Conservation (phyloP, 2,113 vertebrate species). For the Protobothrops flavoviridis region DNA sequence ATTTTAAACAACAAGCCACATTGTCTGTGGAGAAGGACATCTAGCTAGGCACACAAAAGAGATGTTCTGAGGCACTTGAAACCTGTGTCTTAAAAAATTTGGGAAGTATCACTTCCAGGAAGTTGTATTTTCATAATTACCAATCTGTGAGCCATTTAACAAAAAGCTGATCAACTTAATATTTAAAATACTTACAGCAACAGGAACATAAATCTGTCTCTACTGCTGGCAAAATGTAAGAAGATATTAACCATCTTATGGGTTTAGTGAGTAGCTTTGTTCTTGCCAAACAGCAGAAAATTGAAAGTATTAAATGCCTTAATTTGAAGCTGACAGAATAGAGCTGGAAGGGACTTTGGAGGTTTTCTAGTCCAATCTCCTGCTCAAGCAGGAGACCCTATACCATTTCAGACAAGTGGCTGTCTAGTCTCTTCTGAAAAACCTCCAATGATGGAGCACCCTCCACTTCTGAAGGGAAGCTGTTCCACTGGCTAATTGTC, state of each 20-base stretch:
- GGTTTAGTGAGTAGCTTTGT: background rate
- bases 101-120: background rate
- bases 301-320: background rate
- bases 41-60: background rate
- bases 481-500: too few relatives aligned
- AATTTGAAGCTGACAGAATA: background rate
- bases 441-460: too few relatives aligned
- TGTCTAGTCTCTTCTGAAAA: too few relatives aligned
- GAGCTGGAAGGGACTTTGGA: too few relatives aligned
- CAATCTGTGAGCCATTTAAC: background rate
- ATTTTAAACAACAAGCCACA: background rate
- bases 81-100: background rate
- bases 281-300: background rate
- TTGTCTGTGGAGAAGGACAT: background rate
- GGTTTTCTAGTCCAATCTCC: too few relatives aligned
- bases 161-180: background rate
- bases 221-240: background rate
- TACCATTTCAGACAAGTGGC: too few relatives aligned
- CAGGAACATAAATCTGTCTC: background rate
- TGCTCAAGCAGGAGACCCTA: too few relatives aligned
- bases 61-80: background rate
- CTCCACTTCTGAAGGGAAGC: too few relatives aligned
- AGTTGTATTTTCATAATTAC: background rate
- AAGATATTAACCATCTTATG: background rate
- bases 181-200: background rate